Conservation (phyloP, 2,797 vertebrate species). For the Lemur catta region DNA sequence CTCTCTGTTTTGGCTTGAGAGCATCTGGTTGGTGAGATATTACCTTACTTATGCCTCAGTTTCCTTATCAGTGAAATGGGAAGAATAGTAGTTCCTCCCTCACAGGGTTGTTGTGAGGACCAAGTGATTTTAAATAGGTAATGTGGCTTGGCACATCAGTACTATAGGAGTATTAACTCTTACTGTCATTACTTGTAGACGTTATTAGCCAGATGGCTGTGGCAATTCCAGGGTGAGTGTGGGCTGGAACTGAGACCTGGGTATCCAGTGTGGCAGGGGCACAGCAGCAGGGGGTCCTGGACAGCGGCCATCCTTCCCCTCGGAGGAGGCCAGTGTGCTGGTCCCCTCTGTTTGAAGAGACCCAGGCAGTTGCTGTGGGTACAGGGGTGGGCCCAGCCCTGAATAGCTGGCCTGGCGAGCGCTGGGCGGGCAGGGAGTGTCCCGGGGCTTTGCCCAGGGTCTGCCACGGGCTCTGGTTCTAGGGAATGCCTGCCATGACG, state of each 20-base stretch:
- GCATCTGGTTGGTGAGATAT: not conserved
- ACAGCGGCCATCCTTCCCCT: not conserved
- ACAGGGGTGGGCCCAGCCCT: rapidly evolving
- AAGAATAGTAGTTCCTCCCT: not conserved
- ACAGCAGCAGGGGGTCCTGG: not conserved
- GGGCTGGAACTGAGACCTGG: not conserved
- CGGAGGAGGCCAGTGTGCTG: not conserved
- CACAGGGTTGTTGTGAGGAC: not conserved
- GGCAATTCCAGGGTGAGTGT: not conserved
- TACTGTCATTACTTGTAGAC: not conserved
- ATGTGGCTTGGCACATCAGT: not conserved
- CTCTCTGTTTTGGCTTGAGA: not conserved
- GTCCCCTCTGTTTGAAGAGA: not conserved
- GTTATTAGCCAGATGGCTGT: not conserved
- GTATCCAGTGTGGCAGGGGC: not conserved
- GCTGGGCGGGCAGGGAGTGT: too few relatives aligned
- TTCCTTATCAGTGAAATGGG: not conserved
- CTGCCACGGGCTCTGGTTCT: not conserved
- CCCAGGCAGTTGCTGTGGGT: not conserved
- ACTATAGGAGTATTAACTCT: not conserved
- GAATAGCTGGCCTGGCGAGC: not conserved
- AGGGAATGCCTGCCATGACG: not conserved
- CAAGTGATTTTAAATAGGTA: rapidly evolving
- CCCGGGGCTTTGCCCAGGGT: not conserved
- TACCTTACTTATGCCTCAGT: not conserved